Evolutionary conservation across 2,888 invertebrate species (phyloP), one percentile per base, ranked within the genome.

Genomic region (Molorchus minor): DNA sequence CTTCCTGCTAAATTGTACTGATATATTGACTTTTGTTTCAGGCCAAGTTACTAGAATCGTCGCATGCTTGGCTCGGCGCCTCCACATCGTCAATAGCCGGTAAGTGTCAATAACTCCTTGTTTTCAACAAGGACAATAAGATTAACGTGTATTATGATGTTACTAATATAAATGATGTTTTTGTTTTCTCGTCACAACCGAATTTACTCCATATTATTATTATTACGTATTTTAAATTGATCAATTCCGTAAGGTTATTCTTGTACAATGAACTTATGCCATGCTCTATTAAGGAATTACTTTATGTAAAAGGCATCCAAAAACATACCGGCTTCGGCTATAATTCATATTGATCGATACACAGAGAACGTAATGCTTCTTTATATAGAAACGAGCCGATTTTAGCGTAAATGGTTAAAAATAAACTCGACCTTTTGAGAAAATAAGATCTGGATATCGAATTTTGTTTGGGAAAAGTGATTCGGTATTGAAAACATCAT

Each of bases 21-120:
- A n/a, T n/a, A n/a, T n/a, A n/a, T 74, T 77, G 80, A 73, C 81
- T 77, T 77, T 77, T 83, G 80, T 88, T 88, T 67, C 89, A 94
- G 94, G 94, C 94, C 75, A 94, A 94, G 84, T 87, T 94, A 84
- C 85, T 94, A 83, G 94, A 95, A 82, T 93, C 91, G 72, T 93
- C 94, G 69, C 94, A 94, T 81, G 92, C 93, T 79, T 94, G 94
- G 94, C 89, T 94, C 82, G 94, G 93, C 71, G 90, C 93, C 74
- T 91, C 93, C 69, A 92, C 93, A 62, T 93, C 94, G 62, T 91
- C 93, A 75, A 89, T 93, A 83, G 91, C 94, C 88, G 94, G 94
- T 94, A 90, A 88, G 92, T 89, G 79, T 78, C 61, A 61, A 49
- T 38, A 21, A 38, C 38, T 52, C 36, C 33, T 33, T 33, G 33